Evolutionary conservation across 1,140 invertebrate species (phyloP), one percentile per base, ranked within the genome.

Genomic region (Aricia agestis): DNA sequence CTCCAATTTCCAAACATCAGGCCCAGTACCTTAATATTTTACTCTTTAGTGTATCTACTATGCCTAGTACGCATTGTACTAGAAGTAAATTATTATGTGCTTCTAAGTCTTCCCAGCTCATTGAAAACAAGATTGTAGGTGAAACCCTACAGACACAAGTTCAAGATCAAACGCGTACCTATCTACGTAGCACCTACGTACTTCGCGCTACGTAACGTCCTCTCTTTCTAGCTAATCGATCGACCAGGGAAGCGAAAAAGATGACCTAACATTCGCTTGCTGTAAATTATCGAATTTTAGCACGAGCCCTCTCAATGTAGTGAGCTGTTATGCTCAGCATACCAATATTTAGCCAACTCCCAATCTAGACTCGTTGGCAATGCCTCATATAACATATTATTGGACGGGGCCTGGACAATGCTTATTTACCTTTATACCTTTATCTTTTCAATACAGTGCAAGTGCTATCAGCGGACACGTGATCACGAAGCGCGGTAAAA

Each of bases 401-500:
- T 32, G 32, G 6, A 32, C 32, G 32, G 32, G 32, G 6, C 2
- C 6, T 36, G 36, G 36, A 36, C 36, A 36, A 36, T 36, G 7
- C 6, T 36, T 36, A 36, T 36, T 36, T 36, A 36, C 59, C 17
- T 63, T 63, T 63, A 63, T 10, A 11, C 19, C 10, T 61, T 61
- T 61, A 61, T 61, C 59, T 61, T 10, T 61, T 61, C 59, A 15
- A 19, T 63, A 18, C 17, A 63, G n/a, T 63, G 18, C 6, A 63
- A 63, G 59, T 63, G 59, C 17, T 17, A n/a, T 69, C 19, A 69
- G 25, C 31, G 68, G 45, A 69, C 52, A 69, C 65, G 65, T 66
- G 31, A 66, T 31, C 59, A 17, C 31, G 17, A 17, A 32, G 15
- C 25, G 65, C 31, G 65, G 65, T 66, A 66, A 66, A 66, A 66